Conservation (phyloP, 2,113 vertebrate species). For the Odobenus rosmarus region DNA sequence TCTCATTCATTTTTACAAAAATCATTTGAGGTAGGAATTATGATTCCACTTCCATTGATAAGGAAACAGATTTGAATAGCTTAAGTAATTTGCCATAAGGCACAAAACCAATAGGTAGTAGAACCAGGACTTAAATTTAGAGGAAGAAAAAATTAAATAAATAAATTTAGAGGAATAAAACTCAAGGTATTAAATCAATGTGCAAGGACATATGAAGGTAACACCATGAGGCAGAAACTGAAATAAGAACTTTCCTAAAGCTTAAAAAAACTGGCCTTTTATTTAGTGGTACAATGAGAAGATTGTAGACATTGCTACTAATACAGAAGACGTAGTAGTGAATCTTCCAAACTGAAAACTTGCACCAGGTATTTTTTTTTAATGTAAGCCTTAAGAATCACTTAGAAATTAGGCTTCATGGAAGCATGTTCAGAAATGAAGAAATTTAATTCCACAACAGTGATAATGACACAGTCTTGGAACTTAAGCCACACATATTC, state of each 20-base stretch:
- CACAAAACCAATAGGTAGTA: not conserved
- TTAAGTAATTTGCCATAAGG: not conserved
- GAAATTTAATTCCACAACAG: not conserved
- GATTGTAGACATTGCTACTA: not conserved
- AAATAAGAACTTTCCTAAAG: not conserved
- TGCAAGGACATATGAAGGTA: not conserved
- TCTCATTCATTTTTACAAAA: not conserved
- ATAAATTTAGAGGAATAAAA: not conserved
- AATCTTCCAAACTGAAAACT: not conserved
- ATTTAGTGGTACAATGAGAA: not conserved
- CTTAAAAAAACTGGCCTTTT: not conserved
- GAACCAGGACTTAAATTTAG: not conserved
- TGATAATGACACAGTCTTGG: not conserved
- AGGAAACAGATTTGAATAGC: not conserved
- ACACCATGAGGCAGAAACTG: not conserved
- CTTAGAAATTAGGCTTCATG: not conserved
- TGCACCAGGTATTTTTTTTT: not conserved
- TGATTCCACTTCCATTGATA: not conserved
- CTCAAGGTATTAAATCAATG: not conserved
- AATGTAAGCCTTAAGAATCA: not conserved
- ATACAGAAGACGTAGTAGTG: not conserved
- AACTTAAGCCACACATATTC: not conserved
- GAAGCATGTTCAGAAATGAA: not conserved
- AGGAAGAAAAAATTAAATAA: not conserved
- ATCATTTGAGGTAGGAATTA: not conserved